Evolutionary conservation across 2,888 invertebrate genomes (phyloP), one percentile per base, ranked within the genome.

Genomic region (Linyphia triangularis): DNA sequence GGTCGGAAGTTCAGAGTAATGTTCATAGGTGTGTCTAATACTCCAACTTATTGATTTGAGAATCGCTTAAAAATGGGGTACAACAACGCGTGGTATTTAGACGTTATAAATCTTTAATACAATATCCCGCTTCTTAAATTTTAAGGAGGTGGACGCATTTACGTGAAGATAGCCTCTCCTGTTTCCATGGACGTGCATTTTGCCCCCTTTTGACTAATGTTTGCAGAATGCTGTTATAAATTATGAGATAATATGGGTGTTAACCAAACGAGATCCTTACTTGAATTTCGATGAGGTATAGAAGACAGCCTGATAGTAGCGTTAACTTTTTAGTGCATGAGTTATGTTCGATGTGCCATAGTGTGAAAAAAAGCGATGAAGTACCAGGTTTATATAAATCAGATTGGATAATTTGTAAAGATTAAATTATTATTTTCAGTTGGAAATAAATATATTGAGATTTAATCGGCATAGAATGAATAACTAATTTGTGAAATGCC

Each of bases 231-330:
- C 51, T 22, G 70, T 77, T 78, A 69, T 78, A 69, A 77, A 85
- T 78, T 70, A 77, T 37, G 43, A 51, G 85, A 85, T 85, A 85
- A 85, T 85, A 69, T 77, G 85, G 85, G 85, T 85, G 85, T 84
- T 75, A 59, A 61, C 84, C 37, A 33, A 67, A 67, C 59, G 37
- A 61, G 75, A 22, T 57, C 75, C 67, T 40, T 82, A 24, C 61
- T 40, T 72, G 79, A 79, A 79, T 79, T 67, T 26, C 51, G 79
- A 79, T 79, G 61, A 79, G 79, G 19, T 24, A 26, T 22, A 33
- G 22, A 24, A 22, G 63, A 77, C 33, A 77, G n/a, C 16, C 40
- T 70, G 70, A 70, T 70, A n/a, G 22, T 43, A 16, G 26, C 24
- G 24, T 43, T 43, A 70, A 43, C 43, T 43, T 70, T 43, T 24